phyloP scores from a whole-genome alignment of 2,797 vertebrate species.

The Tympanoctomys barrerae region DNA sequence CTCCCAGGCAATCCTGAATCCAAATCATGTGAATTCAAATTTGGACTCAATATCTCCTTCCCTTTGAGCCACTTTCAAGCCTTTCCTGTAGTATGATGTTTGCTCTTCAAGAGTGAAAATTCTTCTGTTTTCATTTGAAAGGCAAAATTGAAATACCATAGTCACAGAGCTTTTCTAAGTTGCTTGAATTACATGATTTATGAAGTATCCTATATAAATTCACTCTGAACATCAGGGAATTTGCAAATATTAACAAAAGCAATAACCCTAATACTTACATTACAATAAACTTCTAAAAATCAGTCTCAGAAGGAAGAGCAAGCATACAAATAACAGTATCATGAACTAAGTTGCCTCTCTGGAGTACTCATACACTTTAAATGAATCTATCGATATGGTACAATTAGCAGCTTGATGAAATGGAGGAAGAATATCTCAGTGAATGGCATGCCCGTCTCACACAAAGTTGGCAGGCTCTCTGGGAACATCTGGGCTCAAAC shows the following conservation, averaged over 20 bases:
- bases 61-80: slow-evolving; percentile 11
- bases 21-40: slow-evolving; percentile 27
- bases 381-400: slow-evolving; percentile 44
- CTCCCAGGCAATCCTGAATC: not conserved
- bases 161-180: slow-evolving; percentile 9
- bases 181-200: slow-evolving; percentile 56
- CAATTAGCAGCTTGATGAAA: slow-evolving; percentile 58
- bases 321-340: not conserved
- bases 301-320: slow-evolving; percentile 49
- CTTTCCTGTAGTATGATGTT: not conserved
- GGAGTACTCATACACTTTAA: slow-evolving; percentile 25
- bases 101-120: not conserved
- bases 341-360: slow-evolving; percentile 44
- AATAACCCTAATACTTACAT: slow-evolving; percentile 16
- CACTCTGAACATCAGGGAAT: slow-evolving; percentile 60
- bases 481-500: not conserved
- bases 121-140: slow-evolving; percentile 61
- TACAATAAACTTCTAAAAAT: slow-evolving; percentile 65
- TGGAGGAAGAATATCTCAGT: not conserved
- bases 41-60: not conserved
- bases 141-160: slow-evolving; percentile 55
- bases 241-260: slow-evolving; percentile 53
- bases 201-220: slow-evolving; percentile 54
- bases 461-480: not conserved
- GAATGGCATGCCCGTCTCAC: not conserved